These are phyloP conservation scores for Andrena haemorrhoa DNA, from an alignment of 2,888 invertebrate species.

Conservation along the genomic window DNA sequence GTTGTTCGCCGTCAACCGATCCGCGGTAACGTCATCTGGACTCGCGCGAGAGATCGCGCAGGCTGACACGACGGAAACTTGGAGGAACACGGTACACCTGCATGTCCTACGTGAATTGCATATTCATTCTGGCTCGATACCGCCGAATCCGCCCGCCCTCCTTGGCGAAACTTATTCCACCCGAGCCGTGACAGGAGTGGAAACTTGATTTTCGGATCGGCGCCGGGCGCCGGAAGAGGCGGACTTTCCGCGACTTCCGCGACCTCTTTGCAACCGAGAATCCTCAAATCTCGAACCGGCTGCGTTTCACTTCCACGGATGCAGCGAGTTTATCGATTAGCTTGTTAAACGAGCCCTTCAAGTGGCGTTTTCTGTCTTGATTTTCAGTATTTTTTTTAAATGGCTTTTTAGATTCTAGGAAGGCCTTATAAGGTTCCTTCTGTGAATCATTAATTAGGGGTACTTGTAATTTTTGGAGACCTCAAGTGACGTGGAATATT, in stretches of 20 bases:
- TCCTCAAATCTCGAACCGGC: too few species aligned
- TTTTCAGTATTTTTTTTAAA: too few species aligned
- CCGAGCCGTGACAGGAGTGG: slow-evolving; percentile 3
- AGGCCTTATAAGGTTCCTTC: too few species aligned
- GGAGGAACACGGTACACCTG: slow-evolving; percentile 13
- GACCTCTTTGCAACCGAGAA: not conserved
- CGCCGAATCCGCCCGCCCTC: slow-evolving; percentile 8
- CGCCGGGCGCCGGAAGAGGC: not conserved
- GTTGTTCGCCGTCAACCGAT: not conserved
- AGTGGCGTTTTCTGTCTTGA: too few species aligned
- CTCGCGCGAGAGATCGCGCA: slow-evolving; percentile 5
- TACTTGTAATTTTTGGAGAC: too few species aligned
- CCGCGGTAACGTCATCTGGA: slow-evolving; percentile 8
- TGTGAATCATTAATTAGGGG: too few species aligned
- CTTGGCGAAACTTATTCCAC: slow-evolving; percentile 34
- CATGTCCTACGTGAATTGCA: slow-evolving; percentile 32
- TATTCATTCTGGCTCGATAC: slow-evolving; percentile 19
- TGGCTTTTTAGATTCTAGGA: too few species aligned
- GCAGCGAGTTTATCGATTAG: too few species aligned
- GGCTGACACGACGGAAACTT: slow-evolving; percentile 18
- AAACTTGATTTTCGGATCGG: slow-evolving; percentile 34
- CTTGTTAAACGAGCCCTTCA: too few species aligned
- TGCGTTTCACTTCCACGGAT: too few species aligned
- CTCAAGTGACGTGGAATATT: too few species aligned
- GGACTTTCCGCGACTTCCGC: not conserved